Conservation (phyloP, 2,888 invertebrate genomes). For the Beris chalybata region DNA sequence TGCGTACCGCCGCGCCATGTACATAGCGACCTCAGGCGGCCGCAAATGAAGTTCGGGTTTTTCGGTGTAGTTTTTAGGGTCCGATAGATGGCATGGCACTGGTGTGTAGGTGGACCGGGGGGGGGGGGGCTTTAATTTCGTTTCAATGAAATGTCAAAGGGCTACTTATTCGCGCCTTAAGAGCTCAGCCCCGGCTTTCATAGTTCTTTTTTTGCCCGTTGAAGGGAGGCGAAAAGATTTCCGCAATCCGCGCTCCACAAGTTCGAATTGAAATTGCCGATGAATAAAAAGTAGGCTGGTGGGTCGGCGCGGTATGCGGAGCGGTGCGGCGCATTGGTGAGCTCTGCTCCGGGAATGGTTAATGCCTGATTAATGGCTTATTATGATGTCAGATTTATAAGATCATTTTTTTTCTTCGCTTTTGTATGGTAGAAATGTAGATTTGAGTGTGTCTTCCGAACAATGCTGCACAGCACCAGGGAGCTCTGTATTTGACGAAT, state of each 20-base stretch:
- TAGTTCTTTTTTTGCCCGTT: no score
- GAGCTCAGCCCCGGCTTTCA: no score
- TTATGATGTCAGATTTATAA: conserved; percentile 56
- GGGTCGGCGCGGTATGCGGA: background rate
- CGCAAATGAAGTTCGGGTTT: conserved; percentile 5
- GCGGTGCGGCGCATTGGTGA: conserved; percentile 2
- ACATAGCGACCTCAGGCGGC: conserved; percentile 17
- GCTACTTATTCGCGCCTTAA: background rate
- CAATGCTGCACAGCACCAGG: conserved; percentile 26
- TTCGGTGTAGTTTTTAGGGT: no score
- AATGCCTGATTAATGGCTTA: conserved; percentile 51
- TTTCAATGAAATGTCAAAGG: conserved; percentile 28
- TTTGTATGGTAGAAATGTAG: conserved; percentile 22
- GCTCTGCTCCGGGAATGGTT: conserved; percentile 15
- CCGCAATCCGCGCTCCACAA: no score
- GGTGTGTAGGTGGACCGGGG: no score
- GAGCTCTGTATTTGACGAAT: conserved; percentile 37
- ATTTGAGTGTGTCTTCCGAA: conserved; percentile 23
- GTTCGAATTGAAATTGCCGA: no score
- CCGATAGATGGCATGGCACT: no score
- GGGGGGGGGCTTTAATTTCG: background rate
- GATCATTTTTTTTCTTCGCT: conserved; percentile 46
- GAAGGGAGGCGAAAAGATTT: no score
- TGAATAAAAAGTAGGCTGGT: no score
- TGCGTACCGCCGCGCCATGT: background rate